Evolutionary conservation across 2,888 invertebrate genomes (phyloP), one percentile per base, ranked within the genome.

Genomic region (Hololepta plana): DNA sequence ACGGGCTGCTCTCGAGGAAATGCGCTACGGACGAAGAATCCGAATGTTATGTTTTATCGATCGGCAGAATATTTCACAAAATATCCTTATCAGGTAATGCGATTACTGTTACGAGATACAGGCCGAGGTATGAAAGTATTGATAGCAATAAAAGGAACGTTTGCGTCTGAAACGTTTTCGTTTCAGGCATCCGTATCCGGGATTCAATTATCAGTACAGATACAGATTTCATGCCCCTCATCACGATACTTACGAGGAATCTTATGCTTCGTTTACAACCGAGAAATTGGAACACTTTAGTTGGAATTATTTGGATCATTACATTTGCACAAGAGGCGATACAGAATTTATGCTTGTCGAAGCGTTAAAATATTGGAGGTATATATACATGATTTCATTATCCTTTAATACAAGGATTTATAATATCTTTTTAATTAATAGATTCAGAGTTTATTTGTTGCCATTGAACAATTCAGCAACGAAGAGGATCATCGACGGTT

Each of bases 221-320:
- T 91, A 90, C 53, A 73, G 87, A 19, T 88, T 90, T 56, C 81
- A 85, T 55, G 87, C 87, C 1, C 90, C 90, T 0, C 77, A 90
- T 55, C 85, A 84, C 50, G 77, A 81, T 38, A 81, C 79, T 0
- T 95, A 93, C 50, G 91, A 91, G 50, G 79, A 88, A 19, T 93
- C 91, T 0, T 85, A 84, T 67, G 90, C 90, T 0, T 80, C 87
- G 21, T 95, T 95, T 53, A 79, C 80, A 2, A 88, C 90, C 0
- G 91, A 95, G 55, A 87, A 88, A 47, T 57, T 93, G 27, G 95
- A 95, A 55, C 88, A 82, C 40, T 95, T 84, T 50, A 91, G 88
- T 57, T 96, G 95, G 95, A 95, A 93, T 55, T 88, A 90, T 47
- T 68, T 95, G 59, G 95, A 96, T 57, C 85, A 91, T 51, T 95